These are phyloP conservation scores for Ascaphus truei DNA, from an alignment of 2,113 vertebrate genomes.

Conservation along the genomic window DNA sequence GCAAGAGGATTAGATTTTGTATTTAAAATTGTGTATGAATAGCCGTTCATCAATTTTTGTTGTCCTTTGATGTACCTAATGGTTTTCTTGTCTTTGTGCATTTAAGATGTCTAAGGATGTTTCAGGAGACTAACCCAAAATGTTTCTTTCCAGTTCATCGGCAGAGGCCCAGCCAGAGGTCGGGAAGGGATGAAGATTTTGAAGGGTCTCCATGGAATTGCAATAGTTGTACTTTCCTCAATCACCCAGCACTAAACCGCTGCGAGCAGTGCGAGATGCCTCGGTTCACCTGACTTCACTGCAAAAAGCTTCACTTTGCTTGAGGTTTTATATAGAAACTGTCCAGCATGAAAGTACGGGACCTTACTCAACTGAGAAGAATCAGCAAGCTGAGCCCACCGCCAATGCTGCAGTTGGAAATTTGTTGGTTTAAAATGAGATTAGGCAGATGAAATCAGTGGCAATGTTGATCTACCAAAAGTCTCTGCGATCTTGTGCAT, in stretches of 20 bases:
- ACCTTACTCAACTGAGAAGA: constrained; percentile 8
- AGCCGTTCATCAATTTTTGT: no score
- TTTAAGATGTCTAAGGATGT: no score
- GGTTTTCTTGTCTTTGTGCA: no score
- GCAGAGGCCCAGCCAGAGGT: constrained; percentile 59
- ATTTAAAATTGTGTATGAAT: no score
- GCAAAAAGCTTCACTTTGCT: constrained; percentile 37
- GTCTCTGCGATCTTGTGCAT: constrained; percentile 3
- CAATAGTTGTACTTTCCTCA: constrained; percentile 97
- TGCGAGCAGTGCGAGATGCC: constrained; percentile 99
- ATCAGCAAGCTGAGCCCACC: constrained; percentile 27
- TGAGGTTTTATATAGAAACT: constrained; percentile 31
- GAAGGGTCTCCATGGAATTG: constrained; percentile 97
- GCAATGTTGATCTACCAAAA: constrained; percentile 10
- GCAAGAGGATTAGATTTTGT: no score
- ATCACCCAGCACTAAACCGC: constrained; percentile 95
- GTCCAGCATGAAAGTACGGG: constrained; percentile 33
- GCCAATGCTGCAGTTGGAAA: constrained; percentile 1
- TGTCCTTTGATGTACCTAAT: no score
- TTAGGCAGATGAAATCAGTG: not conserved
- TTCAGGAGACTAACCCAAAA: not conserved
- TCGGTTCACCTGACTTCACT: constrained; percentile 82
- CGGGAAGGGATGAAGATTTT: constrained; percentile 88
- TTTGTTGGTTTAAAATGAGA: not conserved
- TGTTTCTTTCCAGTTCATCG: constrained; percentile 44